phyloP scores from a whole-genome alignment of 2,113 vertebrate species.

The Percina caprodes region DNA sequence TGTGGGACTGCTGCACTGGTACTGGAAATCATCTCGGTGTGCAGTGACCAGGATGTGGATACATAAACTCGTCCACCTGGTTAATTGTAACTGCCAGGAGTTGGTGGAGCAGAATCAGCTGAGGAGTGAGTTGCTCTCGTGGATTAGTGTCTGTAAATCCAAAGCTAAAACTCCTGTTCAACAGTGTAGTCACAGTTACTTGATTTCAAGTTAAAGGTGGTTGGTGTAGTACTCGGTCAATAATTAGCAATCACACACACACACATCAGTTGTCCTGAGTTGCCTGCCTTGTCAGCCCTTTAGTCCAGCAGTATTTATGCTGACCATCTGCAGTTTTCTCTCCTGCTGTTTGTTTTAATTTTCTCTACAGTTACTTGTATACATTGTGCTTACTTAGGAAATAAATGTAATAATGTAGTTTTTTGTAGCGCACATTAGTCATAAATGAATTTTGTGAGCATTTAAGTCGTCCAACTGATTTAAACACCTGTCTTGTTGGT shows the following conservation, averaged over 20 bases:
- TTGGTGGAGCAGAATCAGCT: constrained; percentile 2
- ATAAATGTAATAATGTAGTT: too few relatives aligned
- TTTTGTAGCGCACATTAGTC: constrained; percentile 6
- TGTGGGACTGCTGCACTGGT: constrained; percentile 1
- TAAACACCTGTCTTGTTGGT: not conserved
- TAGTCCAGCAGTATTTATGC: constrained; percentile 52
- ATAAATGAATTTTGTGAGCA: constrained; percentile 27
- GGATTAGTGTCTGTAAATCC: not conserved
- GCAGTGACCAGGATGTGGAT: constrained; percentile 31
- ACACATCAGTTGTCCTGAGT: constrained; percentile 44
- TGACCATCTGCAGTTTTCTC: constrained; percentile 58
- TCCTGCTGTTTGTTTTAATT: constrained; percentile 57
- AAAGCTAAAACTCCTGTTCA: not conserved
- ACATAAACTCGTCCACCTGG: constrained; percentile 32
- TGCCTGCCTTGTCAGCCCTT: constrained; percentile 66
- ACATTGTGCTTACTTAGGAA: constrained; percentile 28
- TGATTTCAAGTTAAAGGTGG: constrained; percentile 6
- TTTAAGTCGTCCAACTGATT: constrained; percentile 12
- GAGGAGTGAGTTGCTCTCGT: not conserved
- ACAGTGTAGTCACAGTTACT: not conserved
- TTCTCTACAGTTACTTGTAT: constrained; percentile 26
- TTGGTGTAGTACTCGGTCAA: not conserved
- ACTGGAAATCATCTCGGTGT: constrained; percentile 10
- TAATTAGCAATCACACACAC: constrained; percentile 34
- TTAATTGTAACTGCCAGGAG: constrained; percentile 11